Conservation (phyloP, 2,113 vertebrate genomes). For the Cyrtonyx montezumae region DNA sequence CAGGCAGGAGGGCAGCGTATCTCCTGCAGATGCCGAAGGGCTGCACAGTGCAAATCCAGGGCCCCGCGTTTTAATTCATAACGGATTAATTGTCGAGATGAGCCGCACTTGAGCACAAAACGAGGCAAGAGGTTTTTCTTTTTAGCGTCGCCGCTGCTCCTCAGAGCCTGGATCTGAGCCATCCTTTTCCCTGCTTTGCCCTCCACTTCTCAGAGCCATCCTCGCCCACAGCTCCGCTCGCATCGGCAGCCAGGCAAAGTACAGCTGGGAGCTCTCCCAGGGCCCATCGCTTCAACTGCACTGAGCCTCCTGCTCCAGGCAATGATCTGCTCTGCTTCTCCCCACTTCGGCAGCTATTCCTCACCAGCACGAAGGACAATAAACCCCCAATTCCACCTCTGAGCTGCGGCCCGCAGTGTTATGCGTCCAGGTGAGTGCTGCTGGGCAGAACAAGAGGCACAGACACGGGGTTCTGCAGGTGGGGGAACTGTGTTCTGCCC, state of each 20-base stretch:
- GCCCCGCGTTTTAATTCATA: constrained; percentile 32
- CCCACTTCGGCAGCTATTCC: constrained; percentile 56
- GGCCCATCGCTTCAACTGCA: constrained; percentile 56
- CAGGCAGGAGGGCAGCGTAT: accelerated
- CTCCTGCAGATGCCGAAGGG: constrained; percentile 19
- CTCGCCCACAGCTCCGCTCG: constrained; percentile 46
- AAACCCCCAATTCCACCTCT: constrained; percentile 27
- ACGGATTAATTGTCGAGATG: constrained; percentile 45
- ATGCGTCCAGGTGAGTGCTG: constrained; percentile 21
- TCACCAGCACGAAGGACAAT: constrained; percentile 52
- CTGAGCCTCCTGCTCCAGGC: constrained; percentile 60
- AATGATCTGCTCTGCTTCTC: constrained; percentile 68
- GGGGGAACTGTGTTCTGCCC: neutral
- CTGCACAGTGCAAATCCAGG: neutral
- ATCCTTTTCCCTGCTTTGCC: constrained; percentile 25
- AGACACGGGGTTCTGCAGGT: neutral
- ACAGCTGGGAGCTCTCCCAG: constrained; percentile 70
- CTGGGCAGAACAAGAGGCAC: neutral
- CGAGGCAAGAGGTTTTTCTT: constrained; percentile 6
- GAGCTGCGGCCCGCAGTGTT: neutral
- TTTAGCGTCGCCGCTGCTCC: neutral
- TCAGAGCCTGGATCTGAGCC: constrained; percentile 64
- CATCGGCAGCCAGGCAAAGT: constrained; percentile 58
- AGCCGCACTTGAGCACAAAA: constrained; percentile 27
- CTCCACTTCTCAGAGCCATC: constrained; percentile 30